Evolutionary conservation across 1,140 invertebrate genomes (phyloP).

Genomic region (Microplitis demolitor): DNA sequence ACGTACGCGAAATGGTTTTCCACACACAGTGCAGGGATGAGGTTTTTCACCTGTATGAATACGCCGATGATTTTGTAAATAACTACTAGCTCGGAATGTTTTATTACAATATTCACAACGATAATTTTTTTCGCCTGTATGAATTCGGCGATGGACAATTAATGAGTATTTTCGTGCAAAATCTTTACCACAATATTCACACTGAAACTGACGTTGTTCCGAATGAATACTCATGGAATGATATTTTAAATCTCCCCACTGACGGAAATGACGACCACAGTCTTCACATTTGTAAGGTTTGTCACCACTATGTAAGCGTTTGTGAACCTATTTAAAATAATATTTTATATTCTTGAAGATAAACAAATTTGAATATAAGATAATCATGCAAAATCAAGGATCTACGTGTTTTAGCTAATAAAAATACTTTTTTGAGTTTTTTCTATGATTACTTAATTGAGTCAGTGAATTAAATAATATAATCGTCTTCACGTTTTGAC

Average conservation of each 20-base stretch:
- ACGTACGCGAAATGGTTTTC: conserved; percentile 81
- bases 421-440: no score
- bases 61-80: conserved; percentile 83
- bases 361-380: background rate
- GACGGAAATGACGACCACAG: conserved; percentile 78
- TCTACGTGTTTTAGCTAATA: no score
- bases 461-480: no score
- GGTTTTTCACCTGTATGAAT: conserved; percentile 91
- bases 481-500: no score
- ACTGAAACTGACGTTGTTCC: conserved; percentile 80
- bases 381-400: no score
- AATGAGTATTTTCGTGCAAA: conserved; percentile 92
- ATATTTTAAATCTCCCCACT: conserved; percentile 89
- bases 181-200: conserved; percentile 89
- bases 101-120: conserved; percentile 85
- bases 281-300: conserved; percentile 81
- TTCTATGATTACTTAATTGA: no score
- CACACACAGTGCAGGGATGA: conserved; percentile 76
- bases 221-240: conserved; percentile 88
- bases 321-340: conserved; percentile 65
- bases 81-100: conserved; percentile 83
- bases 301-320: conserved; percentile 75
- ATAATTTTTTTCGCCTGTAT: conserved; percentile 89
- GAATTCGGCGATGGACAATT: conserved; percentile 88
- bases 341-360: background rate